Conservation (phyloP, 2,888 invertebrate species). For the Hyppa rectilinea region DNA sequence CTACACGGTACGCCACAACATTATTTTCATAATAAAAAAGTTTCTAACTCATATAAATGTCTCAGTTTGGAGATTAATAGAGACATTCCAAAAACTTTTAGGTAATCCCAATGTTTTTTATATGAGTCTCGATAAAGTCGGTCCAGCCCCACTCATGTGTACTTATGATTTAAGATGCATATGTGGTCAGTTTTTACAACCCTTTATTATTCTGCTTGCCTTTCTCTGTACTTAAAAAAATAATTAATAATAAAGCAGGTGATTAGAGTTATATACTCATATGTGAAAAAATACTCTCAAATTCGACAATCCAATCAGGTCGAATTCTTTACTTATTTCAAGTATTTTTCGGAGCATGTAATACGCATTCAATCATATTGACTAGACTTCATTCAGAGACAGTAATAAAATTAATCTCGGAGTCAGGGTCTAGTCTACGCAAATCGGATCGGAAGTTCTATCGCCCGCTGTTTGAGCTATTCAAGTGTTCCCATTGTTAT, state of each 20-base stretch:
- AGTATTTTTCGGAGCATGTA: not conserved
- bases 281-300: not conserved
- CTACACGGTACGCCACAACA: slow-evolving; percentile 13
- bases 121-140: slow-evolving; percentile 24
- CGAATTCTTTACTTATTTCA: not conserved
- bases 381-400: slow-evolving; percentile 29
- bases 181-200: no score
- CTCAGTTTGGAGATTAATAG: slow-evolving; percentile 55
- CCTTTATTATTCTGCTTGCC: no score
- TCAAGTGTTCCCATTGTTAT: slow-evolving; percentile 65
- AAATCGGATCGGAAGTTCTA: slow-evolving; percentile 74
- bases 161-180: slow-evolving; percentile 6
- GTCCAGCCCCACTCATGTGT: not conserved
- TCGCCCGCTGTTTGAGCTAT: slow-evolving; percentile 66
- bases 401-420: slow-evolving; percentile 70
- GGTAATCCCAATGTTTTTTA: slow-evolving; percentile 43
- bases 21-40: slow-evolving; percentile 48
- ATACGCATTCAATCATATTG: slow-evolving; percentile 9
- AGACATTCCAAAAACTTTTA: slow-evolving; percentile 50
- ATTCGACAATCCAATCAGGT: not conserved
- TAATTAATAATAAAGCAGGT: no score
- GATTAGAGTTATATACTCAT: not conserved
- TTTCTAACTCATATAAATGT: slow-evolving; percentile 59
- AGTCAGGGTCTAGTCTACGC: slow-evolving; percentile 67
- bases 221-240: no score